These are phyloP conservation scores for Dicerorhinus sumatrensis DNA, from an alignment of 2,113 vertebrate genomes.

Conservation along the genomic window DNA sequence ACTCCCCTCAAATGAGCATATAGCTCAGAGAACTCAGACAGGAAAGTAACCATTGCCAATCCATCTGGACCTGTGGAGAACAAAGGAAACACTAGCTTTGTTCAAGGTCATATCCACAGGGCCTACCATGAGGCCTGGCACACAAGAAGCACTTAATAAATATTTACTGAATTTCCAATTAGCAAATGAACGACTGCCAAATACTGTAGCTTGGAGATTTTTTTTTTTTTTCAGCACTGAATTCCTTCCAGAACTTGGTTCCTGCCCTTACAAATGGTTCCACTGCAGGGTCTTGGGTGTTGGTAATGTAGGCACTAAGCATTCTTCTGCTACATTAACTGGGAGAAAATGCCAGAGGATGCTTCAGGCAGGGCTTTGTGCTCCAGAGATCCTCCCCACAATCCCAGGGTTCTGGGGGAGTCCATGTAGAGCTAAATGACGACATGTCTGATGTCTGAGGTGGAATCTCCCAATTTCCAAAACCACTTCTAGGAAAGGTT, in stretches of 20 bases:
- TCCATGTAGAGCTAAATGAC: not conserved
- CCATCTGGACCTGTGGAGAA: not conserved
- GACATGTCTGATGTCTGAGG: not conserved
- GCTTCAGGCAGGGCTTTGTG: not conserved
- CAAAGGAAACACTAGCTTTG: conserved; percentile 11
- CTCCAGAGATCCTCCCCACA: no score
- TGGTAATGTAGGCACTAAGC: not conserved
- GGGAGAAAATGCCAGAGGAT: not conserved
- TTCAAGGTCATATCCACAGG: not conserved
- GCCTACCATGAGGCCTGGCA: not conserved
- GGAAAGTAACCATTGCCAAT: not conserved
- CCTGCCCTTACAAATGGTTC: not conserved
- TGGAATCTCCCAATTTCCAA: not conserved
- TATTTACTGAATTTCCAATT: not conserved
- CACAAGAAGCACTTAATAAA: not conserved
- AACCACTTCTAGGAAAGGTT: not conserved
- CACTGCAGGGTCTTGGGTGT: not conserved
- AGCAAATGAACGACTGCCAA: not conserved
- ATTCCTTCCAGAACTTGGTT: not conserved
- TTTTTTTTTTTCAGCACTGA: not conserved
- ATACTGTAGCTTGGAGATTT: not conserved
- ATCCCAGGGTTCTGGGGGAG: not conserved
- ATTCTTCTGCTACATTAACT: not conserved
- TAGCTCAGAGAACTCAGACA: not conserved
- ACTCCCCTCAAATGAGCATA: not conserved